These are phyloP conservation scores for Patella caerulea DNA, from an alignment of 2,888 invertebrate genomes.

Conservation along the genomic window DNA sequence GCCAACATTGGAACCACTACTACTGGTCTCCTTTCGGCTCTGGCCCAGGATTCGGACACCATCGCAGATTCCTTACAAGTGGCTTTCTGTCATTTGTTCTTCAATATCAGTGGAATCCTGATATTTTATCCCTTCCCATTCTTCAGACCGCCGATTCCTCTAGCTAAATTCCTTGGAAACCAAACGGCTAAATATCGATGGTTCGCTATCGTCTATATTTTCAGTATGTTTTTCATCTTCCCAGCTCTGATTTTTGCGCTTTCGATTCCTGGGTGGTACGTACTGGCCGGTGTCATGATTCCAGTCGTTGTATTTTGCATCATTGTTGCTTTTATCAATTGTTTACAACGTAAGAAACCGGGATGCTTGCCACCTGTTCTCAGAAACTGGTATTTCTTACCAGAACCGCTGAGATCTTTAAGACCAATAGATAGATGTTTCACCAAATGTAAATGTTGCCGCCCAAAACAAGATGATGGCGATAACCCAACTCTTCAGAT, in stretches of 20 bases:
- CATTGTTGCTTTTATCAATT: conserved; percentile 59
- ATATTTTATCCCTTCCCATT: conserved; percentile 75
- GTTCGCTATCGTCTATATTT: conserved; percentile 74
- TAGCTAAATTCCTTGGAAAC: conserved; percentile 74
- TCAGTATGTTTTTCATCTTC: conserved; percentile 63
- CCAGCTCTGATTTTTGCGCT: conserved; percentile 62
- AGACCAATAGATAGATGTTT: conserved; percentile 53
- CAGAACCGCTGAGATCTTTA: conserved; percentile 59
- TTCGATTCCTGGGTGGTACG: conserved; percentile 58
- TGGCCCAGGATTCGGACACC: conserved; percentile 67
- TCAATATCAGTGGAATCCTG: conserved; percentile 72
- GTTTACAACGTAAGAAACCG: conserved; percentile 58
- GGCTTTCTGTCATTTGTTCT: conserved; percentile 69
- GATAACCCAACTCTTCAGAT: too few species aligned
- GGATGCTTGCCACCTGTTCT: conserved; percentile 54
- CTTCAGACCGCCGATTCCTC: conserved; percentile 73
- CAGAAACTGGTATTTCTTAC: conserved; percentile 66
- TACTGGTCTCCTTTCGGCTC: conserved; percentile 74
- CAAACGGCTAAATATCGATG: conserved; percentile 75
- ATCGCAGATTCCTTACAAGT: conserved; percentile 65
- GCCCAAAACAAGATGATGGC: background rate
- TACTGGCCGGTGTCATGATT: conserved; percentile 59
- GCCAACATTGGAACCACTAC: conserved; percentile 77
- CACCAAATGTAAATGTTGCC: conserved; percentile 1
- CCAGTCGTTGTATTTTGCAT: conserved; percentile 51